phyloP scores from a whole-genome alignment of 2,797 vertebrate species.

The Sebastes vulpes region DNA sequence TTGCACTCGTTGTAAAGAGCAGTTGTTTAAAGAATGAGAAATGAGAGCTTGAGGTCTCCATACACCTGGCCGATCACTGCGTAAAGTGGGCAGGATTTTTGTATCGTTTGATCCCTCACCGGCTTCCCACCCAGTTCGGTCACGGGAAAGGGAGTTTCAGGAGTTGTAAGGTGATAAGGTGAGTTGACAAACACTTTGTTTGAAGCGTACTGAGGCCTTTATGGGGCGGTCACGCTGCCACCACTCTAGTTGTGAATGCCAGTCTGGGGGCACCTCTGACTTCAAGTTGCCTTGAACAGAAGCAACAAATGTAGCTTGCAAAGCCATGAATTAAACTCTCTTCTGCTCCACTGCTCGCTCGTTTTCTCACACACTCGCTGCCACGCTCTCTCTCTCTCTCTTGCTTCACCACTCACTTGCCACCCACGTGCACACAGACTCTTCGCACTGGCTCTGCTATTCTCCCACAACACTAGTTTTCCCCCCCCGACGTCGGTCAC shows the following conservation, averaged over 20 bases:
- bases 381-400: too few species aligned
- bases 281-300: neutral
- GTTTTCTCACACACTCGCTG: too few species aligned
- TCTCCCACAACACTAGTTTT: too few species aligned
- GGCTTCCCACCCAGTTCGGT: neutral
- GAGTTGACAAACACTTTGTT: neutral
- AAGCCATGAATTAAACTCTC: too few species aligned
- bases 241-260: too few species aligned
- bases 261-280: neutral
- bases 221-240: too few species aligned
- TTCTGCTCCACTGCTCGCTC: too few species aligned
- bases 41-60: neutral
- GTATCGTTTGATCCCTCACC: neutral
- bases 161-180: neutral
- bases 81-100: neutral
- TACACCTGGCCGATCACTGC: neutral
- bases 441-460: too few species aligned
- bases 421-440: too few species aligned
- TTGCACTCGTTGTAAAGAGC: neutral
- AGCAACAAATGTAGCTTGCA: neutral
- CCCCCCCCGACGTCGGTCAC: too few species aligned
- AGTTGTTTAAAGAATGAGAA: neutral
- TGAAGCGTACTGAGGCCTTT: neutral
- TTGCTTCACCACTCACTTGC: too few species aligned
- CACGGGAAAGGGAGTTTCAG: neutral